Percentiles rank a stretch among this genome's conserved stretches.
Conservation (phyloP, 2,888 invertebrate genomes). For the Gasteruption jaculator region DNA sequence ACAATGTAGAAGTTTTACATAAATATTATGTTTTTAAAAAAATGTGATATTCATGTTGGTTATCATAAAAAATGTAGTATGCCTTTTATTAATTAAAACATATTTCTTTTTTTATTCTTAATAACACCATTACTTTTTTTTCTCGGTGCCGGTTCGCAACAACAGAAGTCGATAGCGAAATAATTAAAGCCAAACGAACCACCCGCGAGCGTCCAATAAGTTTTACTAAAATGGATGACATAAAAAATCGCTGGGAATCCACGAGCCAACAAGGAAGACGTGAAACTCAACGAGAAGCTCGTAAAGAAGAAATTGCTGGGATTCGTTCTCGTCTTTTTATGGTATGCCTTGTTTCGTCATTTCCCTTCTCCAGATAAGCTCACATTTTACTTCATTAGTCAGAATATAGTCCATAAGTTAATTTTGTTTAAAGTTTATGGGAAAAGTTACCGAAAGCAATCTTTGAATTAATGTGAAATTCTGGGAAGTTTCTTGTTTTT, state of each 20-base stretch:
- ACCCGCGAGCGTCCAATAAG: conserved; percentile 73
- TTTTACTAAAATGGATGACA: conserved; percentile 79
- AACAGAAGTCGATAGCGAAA: conserved; percentile 61
- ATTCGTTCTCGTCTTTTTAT: conserved; percentile 80
- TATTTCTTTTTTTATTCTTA: conserved; percentile 1
- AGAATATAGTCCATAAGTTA: too few species aligned
- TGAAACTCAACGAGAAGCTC: conserved; percentile 70
- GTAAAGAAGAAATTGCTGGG: conserved; percentile 85
- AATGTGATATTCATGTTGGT: too few species aligned
- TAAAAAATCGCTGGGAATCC: conserved; percentile 74
- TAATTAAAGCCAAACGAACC: conserved; percentile 57
- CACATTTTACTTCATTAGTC: too few species aligned
- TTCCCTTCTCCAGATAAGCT: too few species aligned
- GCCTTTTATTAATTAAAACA: conserved; percentile 3
- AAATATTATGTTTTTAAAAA: too few species aligned
- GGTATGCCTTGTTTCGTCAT: too few species aligned
- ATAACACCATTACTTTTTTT: conserved; percentile 4
- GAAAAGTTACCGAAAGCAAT: too few species aligned
- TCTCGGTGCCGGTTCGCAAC: not conserved
- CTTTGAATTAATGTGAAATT: too few species aligned
- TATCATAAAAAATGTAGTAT: too few species aligned
- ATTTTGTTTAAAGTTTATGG: too few species aligned
- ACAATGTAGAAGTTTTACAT: too few species aligned
- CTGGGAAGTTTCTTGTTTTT: too few species aligned
- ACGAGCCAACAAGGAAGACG: conserved; percentile 49